Evolutionary conservation across 2,113 vertebrate genomes (phyloP), one percentile per base, ranked within the genome.

Genomic region (Epinephelus moara): DNA sequence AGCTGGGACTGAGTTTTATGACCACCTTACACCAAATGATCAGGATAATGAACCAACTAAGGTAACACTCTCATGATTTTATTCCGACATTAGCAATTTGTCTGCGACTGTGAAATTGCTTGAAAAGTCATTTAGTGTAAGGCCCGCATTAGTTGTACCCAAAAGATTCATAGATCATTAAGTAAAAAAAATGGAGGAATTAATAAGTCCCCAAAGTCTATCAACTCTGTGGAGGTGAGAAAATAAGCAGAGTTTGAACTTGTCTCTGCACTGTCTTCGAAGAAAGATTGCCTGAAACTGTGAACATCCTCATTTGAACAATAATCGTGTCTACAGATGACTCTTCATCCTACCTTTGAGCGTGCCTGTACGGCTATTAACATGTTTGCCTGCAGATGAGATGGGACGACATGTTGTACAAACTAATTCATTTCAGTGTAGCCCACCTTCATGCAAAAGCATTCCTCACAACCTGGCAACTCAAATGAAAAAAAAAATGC

Each of bases 401-500:
- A 3, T 60, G 23, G 25, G 37, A 49, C 7, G 15, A 52, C 15
- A 70, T 21, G 67, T 52, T 60, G 56, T 6, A 61, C 49, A 70
- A 63, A 70, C 49, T 57, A 30, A 59, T 70, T 63, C 3, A 40
- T 50, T 66, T 14, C 1, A 52, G 27, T 42, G 9, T 3, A 21
- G 3, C 0, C 42, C 37, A 3, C 53, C 15, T 47, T 70, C 47
- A 52, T 60, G 45, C 69, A 80, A 60, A 68, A 21, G 30, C 18
- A 55, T 75, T 84, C 73, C 45, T 64, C 56, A n/a, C 53, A 75
- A 61, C 47, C 53, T 57, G 55, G 21, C 30, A 81, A 73, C 42
- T 61, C 13, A 25, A 64, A 80, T 23, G 1, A 53, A 21, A 21
- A 56, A 70, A 40, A 49, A 56, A 71, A 56, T 30, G 47, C 21